Evolutionary conservation across 2,888 invertebrate genomes (phyloP).

Genomic region (Drosophila subquinaria): DNA sequence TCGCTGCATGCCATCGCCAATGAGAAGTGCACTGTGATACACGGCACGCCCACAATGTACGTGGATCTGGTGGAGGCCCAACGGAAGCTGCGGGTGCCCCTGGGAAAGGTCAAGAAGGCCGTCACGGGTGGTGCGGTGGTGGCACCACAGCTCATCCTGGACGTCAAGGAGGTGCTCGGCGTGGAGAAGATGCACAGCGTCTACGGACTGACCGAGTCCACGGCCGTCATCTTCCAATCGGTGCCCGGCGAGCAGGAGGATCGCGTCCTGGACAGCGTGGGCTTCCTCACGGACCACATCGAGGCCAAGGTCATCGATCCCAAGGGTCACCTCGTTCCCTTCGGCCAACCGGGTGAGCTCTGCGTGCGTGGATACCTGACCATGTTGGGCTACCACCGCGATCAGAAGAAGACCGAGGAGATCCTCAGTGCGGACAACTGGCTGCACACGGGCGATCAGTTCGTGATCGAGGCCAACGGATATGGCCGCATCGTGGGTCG

Average conservation of each 20-base stretch:
- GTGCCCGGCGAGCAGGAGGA: slow-evolving; percentile 85
- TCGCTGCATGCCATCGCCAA: slow-evolving; percentile 88
- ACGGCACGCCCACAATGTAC: slow-evolving; percentile 95
- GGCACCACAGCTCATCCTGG: slow-evolving; percentile 87
- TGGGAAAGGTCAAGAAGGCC: slow-evolving; percentile 87
- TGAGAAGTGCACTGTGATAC: slow-evolving; percentile 90
- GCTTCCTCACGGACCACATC: slow-evolving; percentile 87
- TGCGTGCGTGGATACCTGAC: slow-evolving; percentile 89
- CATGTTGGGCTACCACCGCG: slow-evolving; percentile 92
- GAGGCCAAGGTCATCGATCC: slow-evolving; percentile 88
- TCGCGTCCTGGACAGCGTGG: slow-evolving; percentile 86
- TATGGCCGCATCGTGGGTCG: slow-evolving; percentile 90
- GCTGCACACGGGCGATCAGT: slow-evolving; percentile 90
- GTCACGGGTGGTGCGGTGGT: slow-evolving; percentile 91
- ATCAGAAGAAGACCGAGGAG: slow-evolving; percentile 90
- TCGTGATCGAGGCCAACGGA: slow-evolving; percentile 88
- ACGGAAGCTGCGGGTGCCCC: slow-evolving; percentile 85
- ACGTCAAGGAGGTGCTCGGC: slow-evolving; percentile 86
- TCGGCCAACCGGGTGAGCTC: slow-evolving; percentile 90
- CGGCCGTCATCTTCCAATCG: slow-evolving; percentile 87
- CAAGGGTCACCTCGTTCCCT: slow-evolving; percentile 88
- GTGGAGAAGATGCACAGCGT: slow-evolving; percentile 86
- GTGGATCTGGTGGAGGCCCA: slow-evolving; percentile 89
- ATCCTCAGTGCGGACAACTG: slow-evolving; percentile 89
- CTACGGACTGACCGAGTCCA: slow-evolving; percentile 88